Conservation (phyloP, 1,140 invertebrate species). For the Orchestia grillus region DNA sequence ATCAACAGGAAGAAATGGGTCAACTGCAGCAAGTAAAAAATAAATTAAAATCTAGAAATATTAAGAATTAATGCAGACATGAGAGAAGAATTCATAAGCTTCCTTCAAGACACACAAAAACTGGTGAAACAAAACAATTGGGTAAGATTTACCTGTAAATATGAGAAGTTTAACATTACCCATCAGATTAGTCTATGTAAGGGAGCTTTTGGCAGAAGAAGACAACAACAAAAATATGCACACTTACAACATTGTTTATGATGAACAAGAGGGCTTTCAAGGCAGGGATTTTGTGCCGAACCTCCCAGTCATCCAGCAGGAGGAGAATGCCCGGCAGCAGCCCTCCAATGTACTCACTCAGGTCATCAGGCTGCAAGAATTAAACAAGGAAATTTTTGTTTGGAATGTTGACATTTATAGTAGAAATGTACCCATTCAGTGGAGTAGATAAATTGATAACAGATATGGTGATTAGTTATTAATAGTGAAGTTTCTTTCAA, state of each 20-base stretch:
- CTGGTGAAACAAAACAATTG: neutral
- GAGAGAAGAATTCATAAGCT: neutral
- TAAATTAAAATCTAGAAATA: too few species aligned
- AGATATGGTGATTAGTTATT: neutral
- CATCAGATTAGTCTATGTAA: neutral
- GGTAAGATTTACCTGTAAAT: neutral
- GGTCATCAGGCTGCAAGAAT: neutral
- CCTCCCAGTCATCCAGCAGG: slow-evolving; percentile 24
- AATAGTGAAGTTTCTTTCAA: neutral
- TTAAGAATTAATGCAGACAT: too few species aligned
- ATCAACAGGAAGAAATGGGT: too few species aligned
- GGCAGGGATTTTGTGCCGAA: slow-evolving; percentile 17
- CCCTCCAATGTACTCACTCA: neutral
- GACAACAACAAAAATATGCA: neutral
- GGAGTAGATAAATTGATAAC: neutral
- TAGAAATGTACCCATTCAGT: neutral
- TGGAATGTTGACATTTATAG: neutral
- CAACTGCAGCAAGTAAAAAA: too few species aligned
- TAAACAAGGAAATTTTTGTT: neutral
- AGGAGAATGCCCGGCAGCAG: slow-evolving; percentile 18
- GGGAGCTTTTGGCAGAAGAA: neutral
- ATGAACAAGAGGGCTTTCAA: neutral
- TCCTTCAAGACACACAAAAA: neutral
- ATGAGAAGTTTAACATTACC: neutral
- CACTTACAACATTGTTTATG: slow-evolving; percentile 31